These are phyloP conservation scores for Folsomia candida DNA, from an alignment of 2,888 invertebrate genomes.

Conservation along the genomic window DNA sequence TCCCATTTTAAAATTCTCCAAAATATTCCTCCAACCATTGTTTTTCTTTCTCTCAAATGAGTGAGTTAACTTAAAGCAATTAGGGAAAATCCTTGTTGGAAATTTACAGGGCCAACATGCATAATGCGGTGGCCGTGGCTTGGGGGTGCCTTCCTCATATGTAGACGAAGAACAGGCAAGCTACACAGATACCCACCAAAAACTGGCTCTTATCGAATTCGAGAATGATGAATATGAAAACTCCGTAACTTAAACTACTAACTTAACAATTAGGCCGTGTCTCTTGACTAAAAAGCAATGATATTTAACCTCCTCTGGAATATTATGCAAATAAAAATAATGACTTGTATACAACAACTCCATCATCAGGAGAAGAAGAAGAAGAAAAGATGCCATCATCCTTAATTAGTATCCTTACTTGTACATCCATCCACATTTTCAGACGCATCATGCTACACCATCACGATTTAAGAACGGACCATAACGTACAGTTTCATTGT, in stretches of 20 bases:
- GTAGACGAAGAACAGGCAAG: too few species aligned
- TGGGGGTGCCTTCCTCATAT: neutral
- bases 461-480: neutral
- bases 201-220: neutral
- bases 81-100: neutral
- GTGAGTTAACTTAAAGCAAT: neutral
- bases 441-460: neutral
- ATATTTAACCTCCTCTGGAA: too few species aligned
- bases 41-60: constrained; percentile 6
- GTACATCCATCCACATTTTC: neutral
- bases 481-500: neutral
- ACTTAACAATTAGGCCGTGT: too few species aligned
- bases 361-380: too few species aligned
- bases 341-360: constrained; percentile 15
- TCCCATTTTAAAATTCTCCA: constrained; percentile 4
- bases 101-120: neutral
- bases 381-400: neutral
- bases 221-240: neutral
- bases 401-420: constrained; percentile 10
- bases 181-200: neutral
- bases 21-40: neutral
- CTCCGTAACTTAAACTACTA: too few species aligned
- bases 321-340: constrained; percentile 18
- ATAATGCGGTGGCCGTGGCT: neutral
- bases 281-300: too few species aligned